Conservation (phyloP, 2,113 vertebrate genomes). For the Zosterops hypoxanthus region DNA sequence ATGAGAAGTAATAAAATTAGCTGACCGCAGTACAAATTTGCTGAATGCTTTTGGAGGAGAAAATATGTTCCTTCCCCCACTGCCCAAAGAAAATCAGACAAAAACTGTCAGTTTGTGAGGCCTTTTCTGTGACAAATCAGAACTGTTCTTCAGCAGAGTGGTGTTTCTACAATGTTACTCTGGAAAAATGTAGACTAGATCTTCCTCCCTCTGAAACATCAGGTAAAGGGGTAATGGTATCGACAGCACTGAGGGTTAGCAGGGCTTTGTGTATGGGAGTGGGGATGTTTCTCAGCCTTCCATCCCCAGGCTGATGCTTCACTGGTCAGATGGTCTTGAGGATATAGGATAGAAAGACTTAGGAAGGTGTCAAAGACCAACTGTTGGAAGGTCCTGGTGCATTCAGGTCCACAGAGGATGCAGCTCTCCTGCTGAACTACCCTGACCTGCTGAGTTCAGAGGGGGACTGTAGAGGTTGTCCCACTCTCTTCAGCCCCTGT, state of each 20-base stretch:
- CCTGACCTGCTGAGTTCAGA: not conserved
- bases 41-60: constrained; percentile 59
- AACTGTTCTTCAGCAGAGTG: not conserved
- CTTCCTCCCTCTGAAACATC: not conserved
- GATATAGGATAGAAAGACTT: not conserved
- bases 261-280: not conserved
- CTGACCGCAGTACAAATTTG: constrained; percentile 70
- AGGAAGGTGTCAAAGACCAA: not conserved
- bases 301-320: not conserved
- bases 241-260: not conserved
- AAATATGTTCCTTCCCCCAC: constrained; percentile 45
- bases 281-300: not conserved
- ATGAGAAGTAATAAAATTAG: constrained; percentile 73
- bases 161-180: not conserved
- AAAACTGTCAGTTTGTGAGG: constrained; percentile 16
- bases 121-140: not conserved
- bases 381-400: not conserved
- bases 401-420: not conserved
- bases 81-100: constrained; percentile 35
- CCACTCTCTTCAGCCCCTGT: not conserved
- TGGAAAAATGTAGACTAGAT: not conserved
- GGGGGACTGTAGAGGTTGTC: not conserved
- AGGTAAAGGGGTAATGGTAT: not conserved
- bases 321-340: not conserved
- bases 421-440: not conserved